These are phyloP conservation scores for Andrena cerasifolii DNA, from an alignment of 1,140 invertebrate genomes.

Conservation along the genomic window DNA sequence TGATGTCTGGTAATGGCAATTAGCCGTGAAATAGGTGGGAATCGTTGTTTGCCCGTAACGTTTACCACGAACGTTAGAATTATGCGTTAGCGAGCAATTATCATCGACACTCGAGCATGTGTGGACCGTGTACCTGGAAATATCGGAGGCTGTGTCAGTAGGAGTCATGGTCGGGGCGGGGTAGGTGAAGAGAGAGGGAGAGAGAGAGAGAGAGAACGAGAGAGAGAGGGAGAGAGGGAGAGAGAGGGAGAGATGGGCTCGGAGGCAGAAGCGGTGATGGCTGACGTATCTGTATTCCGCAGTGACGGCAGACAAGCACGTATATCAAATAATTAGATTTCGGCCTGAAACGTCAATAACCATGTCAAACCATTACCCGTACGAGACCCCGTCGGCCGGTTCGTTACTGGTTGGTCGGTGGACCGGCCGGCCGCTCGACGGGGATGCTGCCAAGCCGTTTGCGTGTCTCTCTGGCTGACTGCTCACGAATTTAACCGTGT, in stretches of 20 bases:
- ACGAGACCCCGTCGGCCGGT: slow-evolving; percentile 73
- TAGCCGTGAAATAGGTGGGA: not conserved
- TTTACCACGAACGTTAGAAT: slow-evolving; percentile 15
- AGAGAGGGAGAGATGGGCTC: slow-evolving; percentile 7
- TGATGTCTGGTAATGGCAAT: not conserved
- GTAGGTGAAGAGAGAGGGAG: too few relatives aligned
- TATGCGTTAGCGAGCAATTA: slow-evolving; percentile 26
- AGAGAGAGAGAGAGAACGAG: too few relatives aligned
- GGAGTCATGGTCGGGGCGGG: not conserved
- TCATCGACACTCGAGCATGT: not conserved
- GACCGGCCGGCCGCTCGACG: slow-evolving; percentile 44
- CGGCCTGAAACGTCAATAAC: slow-evolving; percentile 81
- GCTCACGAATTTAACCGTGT: slow-evolving; percentile 79
- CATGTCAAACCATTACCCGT: slow-evolving; percentile 80
- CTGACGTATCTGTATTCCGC: slow-evolving; percentile 68
- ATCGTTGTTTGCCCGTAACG: not conserved
- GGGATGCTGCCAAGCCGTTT: slow-evolving; percentile 37
- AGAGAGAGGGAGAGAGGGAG: too few relatives aligned
- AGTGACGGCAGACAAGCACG: slow-evolving; percentile 74
- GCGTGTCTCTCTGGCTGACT: slow-evolving; percentile 52
- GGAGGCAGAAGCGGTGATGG: slow-evolving; percentile 60
- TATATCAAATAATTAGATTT: slow-evolving; percentile 82
- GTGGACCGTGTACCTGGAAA: slow-evolving; percentile 7
- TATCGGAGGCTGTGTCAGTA: slow-evolving; percentile 2
- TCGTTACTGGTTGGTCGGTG: slow-evolving; percentile 66